Percentiles rank a stretch among this genome's conserved stretches.
phyloP scores from a whole-genome alignment of 2,113 vertebrate species.

The Vireo altiloquus region DNA sequence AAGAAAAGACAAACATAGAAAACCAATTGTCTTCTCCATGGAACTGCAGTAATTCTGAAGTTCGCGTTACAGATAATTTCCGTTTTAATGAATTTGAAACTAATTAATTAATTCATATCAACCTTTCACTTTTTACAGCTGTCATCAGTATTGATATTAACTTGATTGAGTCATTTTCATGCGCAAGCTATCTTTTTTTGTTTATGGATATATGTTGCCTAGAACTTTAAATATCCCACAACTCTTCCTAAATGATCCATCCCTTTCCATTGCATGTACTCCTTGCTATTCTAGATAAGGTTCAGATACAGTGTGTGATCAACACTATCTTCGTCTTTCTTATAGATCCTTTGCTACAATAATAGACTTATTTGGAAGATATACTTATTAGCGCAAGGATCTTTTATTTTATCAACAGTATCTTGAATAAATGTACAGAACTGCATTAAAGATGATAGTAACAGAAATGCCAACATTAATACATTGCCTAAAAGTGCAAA shows the following conservation, averaged over 20 bases:
- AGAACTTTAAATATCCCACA: background rate
- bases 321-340: background rate
- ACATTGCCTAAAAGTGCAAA: background rate
- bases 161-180: background rate
- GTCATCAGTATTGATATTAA: background rate
- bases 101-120: background rate
- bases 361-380: background rate
- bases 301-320: background rate
- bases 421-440: background rate
- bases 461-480: background rate
- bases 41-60: background rate
- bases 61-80: background rate
- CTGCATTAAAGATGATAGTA: background rate
- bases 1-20: background rate
- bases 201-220: background rate
- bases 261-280: background rate
- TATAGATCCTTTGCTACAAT: background rate
- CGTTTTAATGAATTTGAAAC: background rate
- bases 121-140: background rate
- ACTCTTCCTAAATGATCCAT: background rate
- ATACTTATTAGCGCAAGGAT: background rate
- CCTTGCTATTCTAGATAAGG: background rate
- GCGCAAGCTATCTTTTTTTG: background rate
- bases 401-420: background rate
- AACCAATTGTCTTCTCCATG: background rate